Base-by-base conservation (phyloP, 2,888 invertebrate genomes). In the Laothoe populi region DNA sequence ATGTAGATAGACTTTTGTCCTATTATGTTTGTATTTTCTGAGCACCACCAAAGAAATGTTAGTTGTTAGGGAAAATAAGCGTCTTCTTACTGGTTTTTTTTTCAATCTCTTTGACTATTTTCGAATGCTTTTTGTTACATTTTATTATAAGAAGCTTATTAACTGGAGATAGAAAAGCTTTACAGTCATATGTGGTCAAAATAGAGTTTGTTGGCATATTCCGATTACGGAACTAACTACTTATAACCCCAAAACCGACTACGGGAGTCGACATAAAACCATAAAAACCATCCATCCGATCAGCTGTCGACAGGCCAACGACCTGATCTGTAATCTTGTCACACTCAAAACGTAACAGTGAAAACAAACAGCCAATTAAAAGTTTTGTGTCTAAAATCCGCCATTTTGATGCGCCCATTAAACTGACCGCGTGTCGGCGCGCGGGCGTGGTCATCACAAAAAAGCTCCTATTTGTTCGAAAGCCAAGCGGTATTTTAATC, bases 381-480 rank as follows among this genome's bases (percentile, higher is more conserved):
- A 57, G 42, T 53, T 26, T 53, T 57, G 40, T 21, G 53, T 44
- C 57, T 48, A 49, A 26, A 26, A 45, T 57, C 44, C 44, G 44
- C 45, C 44, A 61, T 49, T 61, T 57, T 53, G 60, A 40, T 31
- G 49, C 42, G 40, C 42, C 61, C 53, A 57, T 57, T 57, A 53
- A 31, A 26, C 35, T 48, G 42, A 40, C 49, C 31, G 53, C 44
- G 44, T 44, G 44, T 62, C 60, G 64, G 62, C 59, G 61, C 60
- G 46, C 63, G 38, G 62, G 59, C 64, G 58, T 61, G 48, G 61
- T 35, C 58, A 16, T 57, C 64, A 58, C 57, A 67, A 71, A 71
- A 71, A 70, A 66, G 69, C 66, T 66, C 64, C 66, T 71, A 79
- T 79, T 79, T 77, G 78, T 79, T 70, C 71, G 74, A 77, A 74